A percentile compares a stretch with the other conserved stretches of the same genome.
These are phyloP conservation scores for Pterobdella sp. DNA, from an alignment of 2,888 invertebrate genomes.

Conservation along the genomic window DNA sequence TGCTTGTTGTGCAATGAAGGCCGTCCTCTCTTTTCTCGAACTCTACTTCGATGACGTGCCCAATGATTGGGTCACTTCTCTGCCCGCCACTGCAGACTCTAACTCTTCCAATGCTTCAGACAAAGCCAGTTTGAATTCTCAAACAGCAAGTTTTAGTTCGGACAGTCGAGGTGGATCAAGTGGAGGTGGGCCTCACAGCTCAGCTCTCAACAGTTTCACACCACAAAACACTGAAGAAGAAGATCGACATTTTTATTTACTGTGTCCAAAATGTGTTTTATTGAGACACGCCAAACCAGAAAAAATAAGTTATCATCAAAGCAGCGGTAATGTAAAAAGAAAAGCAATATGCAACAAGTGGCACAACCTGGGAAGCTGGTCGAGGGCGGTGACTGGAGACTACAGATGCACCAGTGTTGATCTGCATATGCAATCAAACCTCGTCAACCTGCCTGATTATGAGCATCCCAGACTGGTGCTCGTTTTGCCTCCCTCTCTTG, in stretches of 20 bases:
- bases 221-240: conserved; percentile 31
- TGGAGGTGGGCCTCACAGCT: conserved; percentile 22
- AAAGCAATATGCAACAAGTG: conserved; percentile 40
- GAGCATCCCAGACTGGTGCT: conserved; percentile 39
- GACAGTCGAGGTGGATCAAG: conserved; percentile 32
- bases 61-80: conserved; percentile 34
- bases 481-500: conserved; percentile 38
- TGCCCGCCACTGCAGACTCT: conserved; percentile 22
- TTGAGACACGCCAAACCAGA: conserved; percentile 38
- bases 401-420: conserved; percentile 36
- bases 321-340: conserved; percentile 34
- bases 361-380: conserved; percentile 41
- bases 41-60: conserved; percentile 39
- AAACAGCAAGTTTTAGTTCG: conserved; percentile 34
- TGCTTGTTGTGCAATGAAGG: conserved; percentile 40
- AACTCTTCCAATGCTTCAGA: conserved; percentile 33
- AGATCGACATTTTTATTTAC: conserved; percentile 36
- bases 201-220: conserved; percentile 29
- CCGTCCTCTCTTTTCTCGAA: conserved; percentile 39
- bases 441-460: conserved; percentile 38
- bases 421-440: conserved; percentile 31
- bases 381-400: conserved; percentile 39
- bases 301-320: conserved; percentile 34
- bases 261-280: conserved; percentile 39
- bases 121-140: conserved; percentile 34